Evolutionary conservation across 2,888 invertebrate genomes (phyloP).

Genomic region (Plagiodera versicolora): DNA sequence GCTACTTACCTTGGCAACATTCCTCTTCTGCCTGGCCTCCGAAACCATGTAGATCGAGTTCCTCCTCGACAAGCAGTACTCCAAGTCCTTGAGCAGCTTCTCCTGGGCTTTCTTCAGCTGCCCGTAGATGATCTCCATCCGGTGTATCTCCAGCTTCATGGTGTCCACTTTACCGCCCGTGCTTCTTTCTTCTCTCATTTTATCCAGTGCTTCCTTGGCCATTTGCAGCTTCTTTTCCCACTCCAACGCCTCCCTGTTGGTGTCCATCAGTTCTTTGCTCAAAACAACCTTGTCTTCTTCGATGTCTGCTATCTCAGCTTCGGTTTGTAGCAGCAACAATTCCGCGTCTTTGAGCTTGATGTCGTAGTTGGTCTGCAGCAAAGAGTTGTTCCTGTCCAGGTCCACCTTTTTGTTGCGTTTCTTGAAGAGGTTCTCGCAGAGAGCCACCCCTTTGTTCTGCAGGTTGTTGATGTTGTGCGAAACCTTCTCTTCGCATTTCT

Average conservation of each 20-base stretch:
- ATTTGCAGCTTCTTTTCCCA: conserved; percentile 82
- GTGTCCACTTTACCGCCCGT: conserved; percentile 71
- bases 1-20: conserved; percentile 30
- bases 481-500: conserved; percentile 60
- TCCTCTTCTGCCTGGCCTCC: conserved; percentile 59
- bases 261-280: conserved; percentile 64
- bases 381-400: conserved; percentile 60
- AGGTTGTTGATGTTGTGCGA: conserved; percentile 63
- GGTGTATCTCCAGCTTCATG: conserved; percentile 81
- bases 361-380: conserved; percentile 55
- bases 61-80: conserved; percentile 65
- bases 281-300: conserved; percentile 68
- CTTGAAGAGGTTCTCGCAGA: conserved; percentile 61
- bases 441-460: conserved; percentile 63
- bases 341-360: conserved; percentile 66
- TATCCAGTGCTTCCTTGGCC: conserved; percentile 71
- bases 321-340: conserved; percentile 65
- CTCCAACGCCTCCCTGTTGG: conserved; percentile 69
- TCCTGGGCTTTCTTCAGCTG: conserved; percentile 62
- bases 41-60: conserved; percentile 65
- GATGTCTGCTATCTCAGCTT: conserved; percentile 68
- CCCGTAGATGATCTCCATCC: conserved; percentile 69
- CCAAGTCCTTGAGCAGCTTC: conserved; percentile 64
- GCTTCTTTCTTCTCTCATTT: conserved; percentile 66
- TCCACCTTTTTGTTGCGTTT: conserved; percentile 59